phyloP scores from a whole-genome alignment of 2,888 invertebrate genomes.

The Eupithecia subfuscata region DNA sequence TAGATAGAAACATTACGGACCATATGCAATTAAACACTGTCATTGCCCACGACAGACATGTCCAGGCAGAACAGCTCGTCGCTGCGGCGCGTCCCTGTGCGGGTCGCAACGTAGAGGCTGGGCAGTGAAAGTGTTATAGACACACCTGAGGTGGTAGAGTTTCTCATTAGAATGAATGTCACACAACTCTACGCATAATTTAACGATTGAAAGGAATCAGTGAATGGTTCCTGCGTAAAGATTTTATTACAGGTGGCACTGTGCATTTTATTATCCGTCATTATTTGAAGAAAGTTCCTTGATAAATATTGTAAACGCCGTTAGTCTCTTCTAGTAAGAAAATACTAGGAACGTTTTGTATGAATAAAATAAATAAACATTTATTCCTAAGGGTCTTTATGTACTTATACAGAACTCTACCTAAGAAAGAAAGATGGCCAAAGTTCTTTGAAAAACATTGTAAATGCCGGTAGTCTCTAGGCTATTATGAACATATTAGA shows the following conservation, averaged over 20 bases:
- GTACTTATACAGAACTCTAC: no score
- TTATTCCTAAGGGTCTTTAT: no score
- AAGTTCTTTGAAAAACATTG: no score
- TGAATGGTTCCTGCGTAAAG: constrained; percentile 24
- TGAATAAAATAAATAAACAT: not conserved
- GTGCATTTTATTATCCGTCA: constrained; percentile 3
- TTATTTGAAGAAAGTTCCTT: not conserved
- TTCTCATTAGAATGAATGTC: not conserved
- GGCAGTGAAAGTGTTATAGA: not conserved
- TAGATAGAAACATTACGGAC: not conserved
- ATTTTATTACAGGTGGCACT: constrained; percentile 1
- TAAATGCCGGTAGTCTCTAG: no score
- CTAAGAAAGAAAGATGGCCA: not conserved
- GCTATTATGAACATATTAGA: no score
- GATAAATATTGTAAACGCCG: no score
- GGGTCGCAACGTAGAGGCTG: not conserved
- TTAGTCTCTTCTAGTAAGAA: not conserved
- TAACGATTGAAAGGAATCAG: not conserved
- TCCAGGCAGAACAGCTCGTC: not conserved
- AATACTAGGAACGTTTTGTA: not conserved
- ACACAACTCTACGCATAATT: not conserved
- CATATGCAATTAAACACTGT: not conserved
- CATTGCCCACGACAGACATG: not conserved
- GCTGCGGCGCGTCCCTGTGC: not conserved
- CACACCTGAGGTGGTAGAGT: not conserved